Conservation (phyloP, 2,113 vertebrate species). For the Oostethus manadensis region DNA sequence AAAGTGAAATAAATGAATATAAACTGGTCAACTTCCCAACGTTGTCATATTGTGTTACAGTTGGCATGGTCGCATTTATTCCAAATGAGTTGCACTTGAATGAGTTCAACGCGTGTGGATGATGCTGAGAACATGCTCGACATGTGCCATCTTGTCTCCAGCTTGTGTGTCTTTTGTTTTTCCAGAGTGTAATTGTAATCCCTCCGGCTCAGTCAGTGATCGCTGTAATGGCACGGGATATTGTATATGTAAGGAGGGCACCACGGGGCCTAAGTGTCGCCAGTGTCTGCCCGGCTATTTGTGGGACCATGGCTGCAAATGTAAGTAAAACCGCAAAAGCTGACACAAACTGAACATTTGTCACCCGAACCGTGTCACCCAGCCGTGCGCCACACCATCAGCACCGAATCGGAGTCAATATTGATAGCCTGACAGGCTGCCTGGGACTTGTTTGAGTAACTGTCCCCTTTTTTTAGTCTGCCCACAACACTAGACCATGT, state of each 20-base stretch:
- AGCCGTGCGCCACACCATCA: conserved; percentile 41
- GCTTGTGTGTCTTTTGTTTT: conserved; percentile 89
- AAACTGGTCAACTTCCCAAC: conserved; percentile 33
- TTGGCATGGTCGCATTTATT: conserved; percentile 66
- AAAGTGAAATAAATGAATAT: no score
- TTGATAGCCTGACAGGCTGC: conserved; percentile 59
- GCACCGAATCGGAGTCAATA: conserved; percentile 72
- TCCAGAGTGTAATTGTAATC: conserved; percentile 99
- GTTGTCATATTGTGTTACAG: conserved; percentile 44
- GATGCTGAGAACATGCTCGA: conserved; percentile 24
- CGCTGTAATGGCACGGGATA: conserved; percentile 98
- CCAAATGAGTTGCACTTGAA: conserved; percentile 21
- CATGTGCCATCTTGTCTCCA: conserved; percentile 62
- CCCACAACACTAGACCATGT: conserved; percentile 46
- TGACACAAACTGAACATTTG: conserved; percentile 3
- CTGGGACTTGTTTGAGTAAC: conserved; percentile 53
- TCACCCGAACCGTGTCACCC: conserved; percentile 30
- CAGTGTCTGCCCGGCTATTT: conserved; percentile 95
- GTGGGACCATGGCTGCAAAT: conserved; percentile 97
- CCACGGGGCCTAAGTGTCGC: conserved; percentile 93
- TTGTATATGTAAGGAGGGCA: conserved; percentile 98
- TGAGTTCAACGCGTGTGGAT: conserved; percentile 22
- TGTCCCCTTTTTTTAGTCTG: conserved; percentile 28
- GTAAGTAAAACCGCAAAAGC: conserved; percentile 82
- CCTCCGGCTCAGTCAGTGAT: conserved; percentile 91